Percentiles rank a stretch among this genome's conserved stretches.
phyloP scores from a whole-genome alignment of 2,797 vertebrate genomes.

The Dryobates pubescens region DNA sequence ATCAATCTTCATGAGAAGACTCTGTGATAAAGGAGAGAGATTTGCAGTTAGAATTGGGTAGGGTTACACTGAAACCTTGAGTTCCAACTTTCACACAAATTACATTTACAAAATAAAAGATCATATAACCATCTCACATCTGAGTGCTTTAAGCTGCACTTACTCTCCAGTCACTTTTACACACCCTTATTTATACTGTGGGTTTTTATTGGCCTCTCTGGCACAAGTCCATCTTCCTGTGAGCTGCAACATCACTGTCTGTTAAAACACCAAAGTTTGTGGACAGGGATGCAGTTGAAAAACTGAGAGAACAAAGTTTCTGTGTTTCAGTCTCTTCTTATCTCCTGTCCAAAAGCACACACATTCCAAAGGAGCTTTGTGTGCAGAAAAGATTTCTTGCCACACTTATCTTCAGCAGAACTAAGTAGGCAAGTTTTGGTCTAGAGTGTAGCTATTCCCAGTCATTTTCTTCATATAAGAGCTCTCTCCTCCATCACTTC shows the following conservation, averaged over 20 bases:
- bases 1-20: conserved; percentile 85
- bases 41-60: background rate
- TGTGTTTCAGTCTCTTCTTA: background rate
- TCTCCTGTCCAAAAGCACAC: background rate
- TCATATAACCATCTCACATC: background rate
- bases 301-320: background rate
- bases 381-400: background rate
- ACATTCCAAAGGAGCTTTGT: background rate
- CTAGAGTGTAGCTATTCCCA: background rate
- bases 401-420: background rate
- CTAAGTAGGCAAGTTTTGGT: background rate
- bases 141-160: background rate
- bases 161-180: background rate
- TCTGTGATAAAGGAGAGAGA: conserved; percentile 64
- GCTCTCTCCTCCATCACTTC: background rate
- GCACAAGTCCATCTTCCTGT: background rate
- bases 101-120: background rate
- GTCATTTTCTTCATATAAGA: background rate
- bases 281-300: background rate
- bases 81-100: background rate
- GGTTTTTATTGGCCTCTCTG: background rate
- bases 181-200: background rate
- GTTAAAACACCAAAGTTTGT: background rate
- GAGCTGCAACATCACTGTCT: background rate
- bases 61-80: background rate